Conservation (phyloP, 1,140 invertebrate genomes). For the Drosophila sp. region DNA sequence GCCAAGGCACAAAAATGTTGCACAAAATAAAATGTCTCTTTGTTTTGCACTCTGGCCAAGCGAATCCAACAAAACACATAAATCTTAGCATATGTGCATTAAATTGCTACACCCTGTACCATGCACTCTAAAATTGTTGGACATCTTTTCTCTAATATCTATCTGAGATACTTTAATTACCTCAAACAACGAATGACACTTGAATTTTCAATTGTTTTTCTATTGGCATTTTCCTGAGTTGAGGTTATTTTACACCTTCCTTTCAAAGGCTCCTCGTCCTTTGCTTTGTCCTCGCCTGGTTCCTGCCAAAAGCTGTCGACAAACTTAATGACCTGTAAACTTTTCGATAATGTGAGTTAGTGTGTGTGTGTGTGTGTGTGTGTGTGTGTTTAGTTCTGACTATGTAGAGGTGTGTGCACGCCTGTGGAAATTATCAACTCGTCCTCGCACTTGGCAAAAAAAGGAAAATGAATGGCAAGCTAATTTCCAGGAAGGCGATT, state of each 20-base stretch:
- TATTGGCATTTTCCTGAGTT: constrained; percentile 47
- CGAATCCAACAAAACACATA: constrained; percentile 74
- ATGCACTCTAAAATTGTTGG: neutral
- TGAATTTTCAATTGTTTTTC: constrained; percentile 79
- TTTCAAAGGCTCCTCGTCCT: neutral
- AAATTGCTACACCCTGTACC: constrained; percentile 55
- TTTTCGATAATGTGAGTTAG: constrained; percentile 76
- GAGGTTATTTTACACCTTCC: constrained; percentile 51
- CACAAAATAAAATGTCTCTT: constrained; percentile 76
- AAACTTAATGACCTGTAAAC: constrained; percentile 84
- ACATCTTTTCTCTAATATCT: constrained; percentile 22
- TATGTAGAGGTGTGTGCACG: constrained; percentile 20
- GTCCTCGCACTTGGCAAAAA: constrained; percentile 59
- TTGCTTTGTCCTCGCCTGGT: constrained; percentile 8
- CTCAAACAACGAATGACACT: constrained; percentile 27
- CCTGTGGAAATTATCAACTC: constrained; percentile 77
- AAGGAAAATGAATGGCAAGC: constrained; percentile 48
- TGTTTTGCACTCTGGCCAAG: constrained; percentile 69
- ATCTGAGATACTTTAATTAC: constrained; percentile 61
- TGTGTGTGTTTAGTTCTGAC: constrained; percentile 39
- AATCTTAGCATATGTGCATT: constrained; percentile 81
- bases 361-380: constrained; percentile 39
- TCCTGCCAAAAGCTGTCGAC: constrained; percentile 53
- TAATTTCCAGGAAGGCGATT: constrained; percentile 76
- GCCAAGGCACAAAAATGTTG: constrained; percentile 56